phyloP scores from a whole-genome alignment of 2,888 invertebrate species.

The Aromia moschata region DNA sequence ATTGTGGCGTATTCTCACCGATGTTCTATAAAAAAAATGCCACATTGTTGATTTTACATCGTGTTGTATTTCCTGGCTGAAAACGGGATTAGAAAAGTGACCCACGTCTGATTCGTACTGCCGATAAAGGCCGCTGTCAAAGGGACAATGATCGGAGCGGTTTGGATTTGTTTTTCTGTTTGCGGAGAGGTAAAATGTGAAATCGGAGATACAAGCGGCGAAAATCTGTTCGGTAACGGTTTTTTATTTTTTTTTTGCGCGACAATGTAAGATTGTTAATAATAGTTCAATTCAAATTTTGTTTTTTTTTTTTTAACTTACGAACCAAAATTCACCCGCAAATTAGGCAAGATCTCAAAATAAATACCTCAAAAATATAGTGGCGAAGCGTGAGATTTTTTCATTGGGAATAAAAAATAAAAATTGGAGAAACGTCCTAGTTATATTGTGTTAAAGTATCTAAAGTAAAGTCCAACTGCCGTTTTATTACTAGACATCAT shows the following conservation, averaged over 20 bases:
- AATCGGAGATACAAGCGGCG: constrained; percentile 17
- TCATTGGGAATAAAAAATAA: no score
- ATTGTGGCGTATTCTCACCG: constrained; percentile 27
- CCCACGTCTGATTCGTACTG: constrained; percentile 48
- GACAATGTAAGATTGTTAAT: no score
- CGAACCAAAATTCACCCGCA: no score
- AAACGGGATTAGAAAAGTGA: constrained; percentile 47
- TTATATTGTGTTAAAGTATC: no score
- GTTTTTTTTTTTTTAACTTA: no score
- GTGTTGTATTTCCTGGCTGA: constrained; percentile 50
- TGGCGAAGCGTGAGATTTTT: no score
- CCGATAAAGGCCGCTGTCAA: constrained; percentile 40
- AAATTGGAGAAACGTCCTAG: no score
- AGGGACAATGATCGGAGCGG: constrained; percentile 40
- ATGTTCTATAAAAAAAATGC: constrained; percentile 48
- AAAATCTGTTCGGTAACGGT: constrained; percentile 35
- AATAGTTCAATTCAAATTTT: no score
- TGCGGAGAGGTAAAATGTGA: constrained; percentile 30
- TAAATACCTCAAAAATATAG: no score
- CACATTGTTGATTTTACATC: constrained; percentile 53
- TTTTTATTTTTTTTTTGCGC: constrained; percentile 21
- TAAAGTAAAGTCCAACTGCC: no score
- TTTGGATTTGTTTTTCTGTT: constrained; percentile 35
- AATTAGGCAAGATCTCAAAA: no score
- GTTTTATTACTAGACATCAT: no score